Base-by-base conservation (phyloP, 2,888 invertebrate species). In the Quadroppia sp. region DNA sequence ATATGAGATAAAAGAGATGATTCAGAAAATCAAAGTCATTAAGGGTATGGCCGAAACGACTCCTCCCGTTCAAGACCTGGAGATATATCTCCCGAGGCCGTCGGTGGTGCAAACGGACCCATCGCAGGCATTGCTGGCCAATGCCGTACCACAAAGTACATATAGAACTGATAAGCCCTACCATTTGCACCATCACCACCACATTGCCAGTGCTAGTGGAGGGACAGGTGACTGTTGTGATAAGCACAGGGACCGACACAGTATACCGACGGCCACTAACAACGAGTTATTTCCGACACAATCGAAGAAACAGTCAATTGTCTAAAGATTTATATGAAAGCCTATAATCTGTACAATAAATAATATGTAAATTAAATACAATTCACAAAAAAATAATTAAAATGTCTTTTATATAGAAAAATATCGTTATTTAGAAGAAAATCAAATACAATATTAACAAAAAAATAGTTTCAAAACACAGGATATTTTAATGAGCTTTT, bases 1-100 rank as follows among this genome's bases (percentile, higher is more conserved):
- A 78, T 90, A 90, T 85, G 91, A 92, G 85, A 91, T 92, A 81
- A 87, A 89, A 78, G 92, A 92, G 83, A 92, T 92, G 92, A 91
- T 92, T 81, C 91, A 92, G 82, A 92, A 92, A 85, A 92, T 92
- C 82, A 88, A 89, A 80, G 87, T 92, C 81, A 85, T 92, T 77
- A 87, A 87, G 80, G 87, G 86, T 76, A 30, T 64, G n/a, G 30
- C 40, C 32, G 70, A 17, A 28, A 30, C 11, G 0, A 23, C 42
- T 30, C 40, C 42, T 11, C 70, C 75, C 7, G 48, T 75, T 3
- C 75, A 75, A n/a, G 72, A 76, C 53, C 48, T 76, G 17, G 76
- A 76, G 50, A 73, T 72, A 11, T 76, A 76, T 67, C 61, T 76
- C 7, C 76, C 76, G 15, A 23, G 76, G 32, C 76, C 75, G 45